A percentile compares a stretch with the other conserved stretches of the same genome.
Evolutionary conservation across 2,113 vertebrate species (phyloP).

Genomic region (Chaetorhynchus papuensis): DNA sequence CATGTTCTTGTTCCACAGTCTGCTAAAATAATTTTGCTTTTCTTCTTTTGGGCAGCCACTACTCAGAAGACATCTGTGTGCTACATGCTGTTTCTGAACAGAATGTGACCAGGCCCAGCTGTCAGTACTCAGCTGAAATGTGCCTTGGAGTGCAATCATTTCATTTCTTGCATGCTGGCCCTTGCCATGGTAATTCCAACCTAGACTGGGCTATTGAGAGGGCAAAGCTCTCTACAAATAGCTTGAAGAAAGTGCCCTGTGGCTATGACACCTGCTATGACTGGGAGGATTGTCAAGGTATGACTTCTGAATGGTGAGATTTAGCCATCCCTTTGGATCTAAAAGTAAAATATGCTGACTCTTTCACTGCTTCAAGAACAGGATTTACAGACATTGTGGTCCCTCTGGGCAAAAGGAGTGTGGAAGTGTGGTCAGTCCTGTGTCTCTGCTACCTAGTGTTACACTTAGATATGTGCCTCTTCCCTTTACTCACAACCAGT

Average conservation of each 20-base stretch:
- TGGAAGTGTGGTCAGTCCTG: background rate
- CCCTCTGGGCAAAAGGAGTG: background rate
- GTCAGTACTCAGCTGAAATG: slow-evolving; percentile 76
- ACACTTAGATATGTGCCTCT: background rate
- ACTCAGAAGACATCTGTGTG: slow-evolving; percentile 77
- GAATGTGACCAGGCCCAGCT: slow-evolving; percentile 76
- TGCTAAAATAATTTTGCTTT: background rate
- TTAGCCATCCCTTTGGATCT: background rate
- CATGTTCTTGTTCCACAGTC: background rate
- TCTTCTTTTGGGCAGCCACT: slow-evolving; percentile 58
- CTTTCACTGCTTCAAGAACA: background rate
- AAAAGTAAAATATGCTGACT: background rate
- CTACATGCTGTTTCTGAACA: slow-evolving; percentile 65
- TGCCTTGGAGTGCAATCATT: slow-evolving; percentile 78
- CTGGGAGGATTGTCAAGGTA: slow-evolving; percentile 90
- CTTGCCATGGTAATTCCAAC: slow-evolving; percentile 56
- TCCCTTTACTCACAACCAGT: background rate
- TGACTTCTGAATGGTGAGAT: background rate
- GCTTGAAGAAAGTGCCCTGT: slow-evolving; percentile 77
- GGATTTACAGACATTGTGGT: background rate
- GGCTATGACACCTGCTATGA: slow-evolving; percentile 85
- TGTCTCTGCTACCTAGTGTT: background rate
- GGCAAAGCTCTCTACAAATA: slow-evolving; percentile 70
- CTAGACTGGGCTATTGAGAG: slow-evolving; percentile 83
- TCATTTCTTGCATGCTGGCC: slow-evolving; percentile 74